Evolutionary conservation across 2,113 vertebrate genomes (phyloP).

Genomic region (Podocnemis expansa): DNA sequence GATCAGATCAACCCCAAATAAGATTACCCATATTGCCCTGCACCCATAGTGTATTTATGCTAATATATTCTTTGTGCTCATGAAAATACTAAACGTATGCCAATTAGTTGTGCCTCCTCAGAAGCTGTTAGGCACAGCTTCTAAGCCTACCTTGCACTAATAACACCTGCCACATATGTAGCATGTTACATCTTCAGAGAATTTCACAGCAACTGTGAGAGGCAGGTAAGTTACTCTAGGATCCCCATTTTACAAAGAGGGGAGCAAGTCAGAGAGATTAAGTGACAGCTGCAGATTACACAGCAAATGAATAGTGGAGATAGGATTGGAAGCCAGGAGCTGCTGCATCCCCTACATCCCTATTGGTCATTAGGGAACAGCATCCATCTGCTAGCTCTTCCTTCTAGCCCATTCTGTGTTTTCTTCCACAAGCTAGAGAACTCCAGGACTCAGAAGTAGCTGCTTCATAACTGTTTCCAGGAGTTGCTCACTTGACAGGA

Average conservation of each 20-base stretch:
- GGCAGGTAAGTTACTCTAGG: not conserved
- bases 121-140: too few species aligned
- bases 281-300: not conserved
- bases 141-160: too few species aligned
- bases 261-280: not conserved
- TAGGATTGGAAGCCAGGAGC: not conserved
- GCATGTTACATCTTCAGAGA: not conserved
- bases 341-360: not conserved
- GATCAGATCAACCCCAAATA: too few species aligned
- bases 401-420: not conserved
- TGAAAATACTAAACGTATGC: too few species aligned
- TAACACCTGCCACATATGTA: not conserved
- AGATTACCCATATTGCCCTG: too few species aligned
- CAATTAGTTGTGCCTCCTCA: too few species aligned
- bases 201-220: not conserved
- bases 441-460: fast-evolving
- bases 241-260: not conserved
- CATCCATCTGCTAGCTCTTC: too few species aligned
- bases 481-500: not conserved
- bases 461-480: not conserved
- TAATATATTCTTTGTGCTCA: too few species aligned
- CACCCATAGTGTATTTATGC: too few species aligned
- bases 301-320: not conserved
- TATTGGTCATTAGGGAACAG: not conserved
- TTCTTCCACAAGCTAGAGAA: fast-evolving